A percentile compares a stretch with the other conserved stretches of the same genome.
phyloP scores from a whole-genome alignment of 2,888 invertebrate genomes.

The Zaprionus lineosus region DNA sequence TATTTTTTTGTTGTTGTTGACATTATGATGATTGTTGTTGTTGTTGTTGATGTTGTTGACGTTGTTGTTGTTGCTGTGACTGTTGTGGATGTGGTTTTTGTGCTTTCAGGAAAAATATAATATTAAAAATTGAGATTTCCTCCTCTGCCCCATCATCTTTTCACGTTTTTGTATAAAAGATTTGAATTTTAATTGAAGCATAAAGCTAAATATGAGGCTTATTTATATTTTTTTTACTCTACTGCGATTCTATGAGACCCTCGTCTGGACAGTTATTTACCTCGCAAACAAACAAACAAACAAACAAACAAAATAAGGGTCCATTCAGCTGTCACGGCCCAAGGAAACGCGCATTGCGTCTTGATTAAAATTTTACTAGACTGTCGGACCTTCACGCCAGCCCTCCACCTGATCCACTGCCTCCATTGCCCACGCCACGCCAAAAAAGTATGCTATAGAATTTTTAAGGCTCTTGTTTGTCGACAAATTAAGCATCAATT shows the following conservation, averaged over 20 bases:
- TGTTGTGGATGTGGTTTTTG: too few relatives aligned
- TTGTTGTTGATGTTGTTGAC: too few relatives aligned
- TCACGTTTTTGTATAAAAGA: not conserved
- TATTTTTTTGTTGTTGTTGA: too few relatives aligned
- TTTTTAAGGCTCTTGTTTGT: slow-evolving; percentile 8
- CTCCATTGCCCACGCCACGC: too few relatives aligned
- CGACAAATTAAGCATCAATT: slow-evolving; percentile 7
- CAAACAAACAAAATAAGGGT: slow-evolving; percentile 3
- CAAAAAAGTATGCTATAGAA: slow-evolving; percentile 29
- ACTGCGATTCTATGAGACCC: not conserved
- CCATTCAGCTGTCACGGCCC: slow-evolving; percentile 3
- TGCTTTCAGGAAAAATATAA: too few relatives aligned
- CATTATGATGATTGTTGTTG: too few relatives aligned
- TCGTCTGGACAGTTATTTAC: slow-evolving; percentile 2
- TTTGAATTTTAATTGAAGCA: not conserved
- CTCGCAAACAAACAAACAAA: slow-evolving; percentile 1
- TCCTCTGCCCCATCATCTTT: too few relatives aligned
- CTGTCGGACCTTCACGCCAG: too few relatives aligned
- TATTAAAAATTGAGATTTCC: too few relatives aligned
- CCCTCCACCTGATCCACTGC: too few relatives aligned
- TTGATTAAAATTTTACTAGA: not conserved
- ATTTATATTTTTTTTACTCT: not conserved
- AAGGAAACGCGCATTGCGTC: slow-evolving; percentile 8
- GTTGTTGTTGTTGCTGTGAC: too few relatives aligned
- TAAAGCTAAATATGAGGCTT: slow-evolving; percentile 2